phyloP scores from a whole-genome alignment of 1,140 invertebrate genomes.

The Babylonia areolata region DNA sequence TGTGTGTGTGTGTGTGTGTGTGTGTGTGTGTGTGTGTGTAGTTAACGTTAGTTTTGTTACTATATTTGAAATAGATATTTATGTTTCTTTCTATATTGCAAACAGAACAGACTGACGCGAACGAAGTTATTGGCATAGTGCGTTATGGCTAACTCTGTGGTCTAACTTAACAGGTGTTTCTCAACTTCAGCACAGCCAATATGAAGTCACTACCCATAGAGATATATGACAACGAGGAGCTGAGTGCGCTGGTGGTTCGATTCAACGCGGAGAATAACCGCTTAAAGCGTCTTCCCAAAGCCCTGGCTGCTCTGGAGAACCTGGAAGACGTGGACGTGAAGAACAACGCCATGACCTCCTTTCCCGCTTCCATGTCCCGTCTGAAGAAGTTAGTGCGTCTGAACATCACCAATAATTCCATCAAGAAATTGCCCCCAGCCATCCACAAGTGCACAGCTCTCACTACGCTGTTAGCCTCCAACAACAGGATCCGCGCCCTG shows the following conservation, averaged over 20 bases:
- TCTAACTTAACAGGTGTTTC: slow-evolving; percentile 53
- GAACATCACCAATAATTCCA: slow-evolving; percentile 69
- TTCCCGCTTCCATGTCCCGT: slow-evolving; percentile 68
- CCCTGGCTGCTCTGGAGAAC: slow-evolving; percentile 60
- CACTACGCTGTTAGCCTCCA: slow-evolving; percentile 59
- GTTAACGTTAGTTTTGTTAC: not conserved
- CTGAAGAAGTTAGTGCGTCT: slow-evolving; percentile 67
- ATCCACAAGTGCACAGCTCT: slow-evolving; percentile 70
- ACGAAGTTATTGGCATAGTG: no score
- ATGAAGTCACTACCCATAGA: slow-evolving; percentile 70
- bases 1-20: slow-evolving; percentile 21
- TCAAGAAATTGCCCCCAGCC: slow-evolving; percentile 69
- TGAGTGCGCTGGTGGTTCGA: slow-evolving; percentile 59
- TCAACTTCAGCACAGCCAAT: slow-evolving; percentile 67
- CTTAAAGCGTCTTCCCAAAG: slow-evolving; percentile 68
- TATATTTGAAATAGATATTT: not conserved
- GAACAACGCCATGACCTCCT: slow-evolving; percentile 67
- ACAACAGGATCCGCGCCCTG: slow-evolving; percentile 66
- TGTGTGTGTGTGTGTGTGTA: no score
- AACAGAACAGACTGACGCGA: no score
- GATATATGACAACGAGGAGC: slow-evolving; percentile 73
- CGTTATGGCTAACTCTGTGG: no score
- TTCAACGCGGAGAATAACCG: slow-evolving; percentile 72
- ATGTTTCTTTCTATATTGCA: no score
- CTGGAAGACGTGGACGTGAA: slow-evolving; percentile 67